These are phyloP conservation scores for Thermophis baileyi DNA, from an alignment of 2,113 vertebrate species.

Conservation along the genomic window DNA sequence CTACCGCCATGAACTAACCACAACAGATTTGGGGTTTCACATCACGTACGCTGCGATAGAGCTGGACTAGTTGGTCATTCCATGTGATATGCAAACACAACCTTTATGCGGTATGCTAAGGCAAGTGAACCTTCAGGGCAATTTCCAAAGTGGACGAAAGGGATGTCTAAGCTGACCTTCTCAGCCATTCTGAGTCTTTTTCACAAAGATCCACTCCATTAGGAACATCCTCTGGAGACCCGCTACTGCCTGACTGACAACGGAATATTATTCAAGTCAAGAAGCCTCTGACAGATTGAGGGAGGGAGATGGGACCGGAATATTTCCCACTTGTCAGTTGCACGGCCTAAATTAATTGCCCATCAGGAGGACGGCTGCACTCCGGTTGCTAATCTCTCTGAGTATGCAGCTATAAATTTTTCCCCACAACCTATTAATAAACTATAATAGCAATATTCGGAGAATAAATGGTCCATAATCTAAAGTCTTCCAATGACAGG, in stretches of 20 bases:
- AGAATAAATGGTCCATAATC: constrained; percentile 60
- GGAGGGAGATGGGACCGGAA: background rate
- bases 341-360: constrained; percentile 10
- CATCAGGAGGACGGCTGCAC: background rate
- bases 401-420: constrained; percentile 46
- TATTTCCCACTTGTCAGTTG: background rate
- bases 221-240: background rate
- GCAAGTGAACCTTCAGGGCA: background rate
- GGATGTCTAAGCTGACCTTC: background rate
- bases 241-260: background rate
- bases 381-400: constrained; percentile 45
- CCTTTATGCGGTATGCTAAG: background rate
- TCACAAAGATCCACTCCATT: constrained; percentile 18
- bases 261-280: background rate
- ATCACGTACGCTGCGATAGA: background rate
- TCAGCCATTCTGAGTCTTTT: constrained; percentile 34
- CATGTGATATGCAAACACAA: background rate
- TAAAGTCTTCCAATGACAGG: constrained; percentile 56
- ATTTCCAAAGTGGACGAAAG: background rate
- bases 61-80: background rate
- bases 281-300: background rate
- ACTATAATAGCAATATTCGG: constrained; percentile 56
- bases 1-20: background rate
- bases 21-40: background rate
- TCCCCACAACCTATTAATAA: constrained; percentile 60